Conservation (phyloP, 2,888 invertebrate species). For the Phortica okadai region DNA sequence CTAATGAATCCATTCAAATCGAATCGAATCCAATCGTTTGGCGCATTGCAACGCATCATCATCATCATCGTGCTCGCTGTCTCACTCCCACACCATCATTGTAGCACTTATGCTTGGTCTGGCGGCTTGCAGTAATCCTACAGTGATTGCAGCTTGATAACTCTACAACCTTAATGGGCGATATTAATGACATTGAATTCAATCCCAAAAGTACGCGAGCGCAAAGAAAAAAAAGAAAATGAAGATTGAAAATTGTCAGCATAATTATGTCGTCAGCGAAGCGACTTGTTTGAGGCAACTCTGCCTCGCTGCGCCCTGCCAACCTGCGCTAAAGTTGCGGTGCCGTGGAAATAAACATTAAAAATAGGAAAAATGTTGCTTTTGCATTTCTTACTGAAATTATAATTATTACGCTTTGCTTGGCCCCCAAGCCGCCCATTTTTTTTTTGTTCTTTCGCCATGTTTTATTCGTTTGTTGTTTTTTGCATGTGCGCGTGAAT, state of each 20-base stretch:
- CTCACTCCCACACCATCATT: not conserved
- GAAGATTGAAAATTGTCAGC: conserved; percentile 19
- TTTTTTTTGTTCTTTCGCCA: conserved; percentile 3
- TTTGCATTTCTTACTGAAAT: conserved; percentile 25
- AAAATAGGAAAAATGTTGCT: conserved; percentile 4
- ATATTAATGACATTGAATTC: conserved; percentile 66
- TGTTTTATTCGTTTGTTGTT: conserved; percentile 1
- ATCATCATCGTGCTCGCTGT: not conserved
- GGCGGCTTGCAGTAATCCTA: not conserved
- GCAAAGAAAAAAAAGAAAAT: conserved; percentile 7
- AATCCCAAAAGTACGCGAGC: conserved; percentile 23
- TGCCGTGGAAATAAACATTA: not conserved
- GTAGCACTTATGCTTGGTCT: not conserved
- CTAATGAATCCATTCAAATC: conserved; percentile 33
- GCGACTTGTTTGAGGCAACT: not conserved
- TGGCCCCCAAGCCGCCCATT: not conserved
- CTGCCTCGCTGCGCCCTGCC: not conserved
- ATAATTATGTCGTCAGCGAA: conserved; percentile 20
- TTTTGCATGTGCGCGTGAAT: conserved; percentile 32
- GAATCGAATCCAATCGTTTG: not conserved
- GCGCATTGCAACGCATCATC: not conserved
- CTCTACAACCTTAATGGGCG: conserved; percentile 61
- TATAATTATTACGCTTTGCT: conserved; percentile 20
- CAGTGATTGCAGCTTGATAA: conserved; percentile 55
- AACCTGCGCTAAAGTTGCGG: not conserved